Evolutionary conservation across 2,113 vertebrate species (phyloP), one percentile per base, ranked within the genome.

Genomic region (Eidolon helvum): DNA sequence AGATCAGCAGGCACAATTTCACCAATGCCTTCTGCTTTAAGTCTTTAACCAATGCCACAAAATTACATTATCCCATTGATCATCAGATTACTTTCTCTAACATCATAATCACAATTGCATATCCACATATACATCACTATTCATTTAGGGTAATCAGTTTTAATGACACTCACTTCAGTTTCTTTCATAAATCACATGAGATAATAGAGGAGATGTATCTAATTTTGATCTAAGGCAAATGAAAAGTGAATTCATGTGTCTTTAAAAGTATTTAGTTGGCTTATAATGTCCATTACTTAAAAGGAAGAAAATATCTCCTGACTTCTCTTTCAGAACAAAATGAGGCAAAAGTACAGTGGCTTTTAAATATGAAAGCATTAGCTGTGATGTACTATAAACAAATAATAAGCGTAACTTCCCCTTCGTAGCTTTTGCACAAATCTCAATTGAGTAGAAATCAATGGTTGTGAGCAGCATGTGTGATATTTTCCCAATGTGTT

Each of bases 181-280:
- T 98, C 93, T 97, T 98, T 97, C 97, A 98, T 98, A 98, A 98
- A 98, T 98, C 98, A 98, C 48, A 50, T 30, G 98, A 97, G 97
- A 98, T 98, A 98, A 98, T 97, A 96, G 96, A 97, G 90, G 91
- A 96, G 94, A 98, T 98, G 43, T 79, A 93, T 95, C 96, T 98
- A 96, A 97, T 98, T 98, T 98, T 97, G 69, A 96, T 97, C 92
- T 97, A 97, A 95, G 89, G 89, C 85, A 96, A 97, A 98, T 93
- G 86, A 97, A 98, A 97, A 98, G 91, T 96, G 96, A 98, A 98
- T 0, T 45, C 97, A 94, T 48, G 48, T 97, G 94, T 92, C 80
- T 96, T 96, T 90, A 96, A 97, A 95, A 96, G 77, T 96, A 75
- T 97, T 96, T 97, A 96, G 87, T 95, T 97, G 95, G 89, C 33